phyloP scores from a whole-genome alignment of 2,888 invertebrate genomes.

The Morpho deidamia region DNA sequence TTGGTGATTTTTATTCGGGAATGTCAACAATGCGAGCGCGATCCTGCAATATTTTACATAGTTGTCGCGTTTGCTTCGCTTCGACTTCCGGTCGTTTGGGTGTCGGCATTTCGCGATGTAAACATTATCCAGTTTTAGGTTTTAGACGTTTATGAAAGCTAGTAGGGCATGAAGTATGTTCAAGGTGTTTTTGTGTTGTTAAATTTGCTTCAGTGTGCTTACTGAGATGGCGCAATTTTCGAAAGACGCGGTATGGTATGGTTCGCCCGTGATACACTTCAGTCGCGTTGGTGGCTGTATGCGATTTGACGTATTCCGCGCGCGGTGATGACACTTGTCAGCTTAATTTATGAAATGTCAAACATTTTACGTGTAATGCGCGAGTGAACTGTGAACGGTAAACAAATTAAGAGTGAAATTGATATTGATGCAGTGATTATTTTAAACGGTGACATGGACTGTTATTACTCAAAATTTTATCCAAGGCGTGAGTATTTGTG shows the following conservation, averaged over 20 bases:
- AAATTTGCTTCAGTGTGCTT: slow-evolving; percentile 75
- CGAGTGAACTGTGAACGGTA: slow-evolving; percentile 75
- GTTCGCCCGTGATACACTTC: slow-evolving; percentile 78
- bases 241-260: slow-evolving; percentile 79
- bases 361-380: slow-evolving; percentile 68
- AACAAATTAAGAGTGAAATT: slow-evolving; percentile 70
- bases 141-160: slow-evolving; percentile 63
- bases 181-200: slow-evolving; percentile 76
- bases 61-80: slow-evolving; percentile 85
- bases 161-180: slow-evolving; percentile 73
- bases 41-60: slow-evolving; percentile 88
- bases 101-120: slow-evolving; percentile 78
- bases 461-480: slow-evolving; percentile 77
- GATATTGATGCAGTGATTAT: slow-evolving; percentile 62
- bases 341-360: slow-evolving; percentile 76
- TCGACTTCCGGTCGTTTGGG: slow-evolving; percentile 77
- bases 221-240: slow-evolving; percentile 80
- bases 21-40: slow-evolving; percentile 86
- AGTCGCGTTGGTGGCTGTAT: slow-evolving; percentile 78
- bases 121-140: slow-evolving; percentile 75
- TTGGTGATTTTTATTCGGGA: slow-evolving; percentile 82
- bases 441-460: slow-evolving; percentile 70
- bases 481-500: slow-evolving; percentile 75
- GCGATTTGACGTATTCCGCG: slow-evolving; percentile 79
- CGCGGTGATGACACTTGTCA: slow-evolving; percentile 76